Evolutionary conservation across 2,888 invertebrate genomes (phyloP), one percentile per base, ranked within the genome.

Genomic region (Acleris emargana): DNA sequence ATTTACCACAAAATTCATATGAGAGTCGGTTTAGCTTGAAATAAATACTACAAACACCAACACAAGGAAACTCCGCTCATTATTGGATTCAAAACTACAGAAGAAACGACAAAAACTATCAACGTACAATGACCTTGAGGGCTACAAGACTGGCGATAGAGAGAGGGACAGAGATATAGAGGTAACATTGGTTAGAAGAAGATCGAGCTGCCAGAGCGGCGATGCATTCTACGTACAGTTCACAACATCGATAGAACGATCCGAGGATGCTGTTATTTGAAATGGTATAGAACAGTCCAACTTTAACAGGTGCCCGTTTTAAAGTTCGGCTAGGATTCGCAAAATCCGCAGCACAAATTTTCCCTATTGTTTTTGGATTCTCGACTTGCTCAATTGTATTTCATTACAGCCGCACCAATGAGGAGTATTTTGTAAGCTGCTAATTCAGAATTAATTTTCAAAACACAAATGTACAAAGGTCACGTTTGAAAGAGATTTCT

Each of bases 51-150:
- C 87, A 80, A 80, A 88, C 88, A 88, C 77, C 88, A 89, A 89
- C 88, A 87, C 83, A 84, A 82, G 83, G 83, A 76, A 83, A 81
- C 87, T 89, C 89, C 88, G 87, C 88, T 89, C 88, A 79, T 82
- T 79, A 81, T 81, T 83, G 87, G 87, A 86, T 82, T 84, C 81
- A 83, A 85, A 78, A 81, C 78, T 86, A 87, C 78, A 87, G 90
- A 90, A 91, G 91, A 90, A 88, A 80, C 91, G 91, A 91, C 88
- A 88, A 89, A 88, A 83, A 86, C 89, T 91, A 91, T 81, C 89
- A 79, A 83, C 82, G 79, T 79, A 86, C 82, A 84, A 89, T 89
- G 87, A 83, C 83, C 81, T 77, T 77, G 77, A 81, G 82, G 82
- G 78, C 89, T 91, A 88, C 86, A 45, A 84, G 79, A 85, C 83